Percentiles rank a stretch among this genome's conserved stretches.
Evolutionary conservation across 2,888 invertebrate genomes (phyloP).

Genomic region (Automeris io): DNA sequence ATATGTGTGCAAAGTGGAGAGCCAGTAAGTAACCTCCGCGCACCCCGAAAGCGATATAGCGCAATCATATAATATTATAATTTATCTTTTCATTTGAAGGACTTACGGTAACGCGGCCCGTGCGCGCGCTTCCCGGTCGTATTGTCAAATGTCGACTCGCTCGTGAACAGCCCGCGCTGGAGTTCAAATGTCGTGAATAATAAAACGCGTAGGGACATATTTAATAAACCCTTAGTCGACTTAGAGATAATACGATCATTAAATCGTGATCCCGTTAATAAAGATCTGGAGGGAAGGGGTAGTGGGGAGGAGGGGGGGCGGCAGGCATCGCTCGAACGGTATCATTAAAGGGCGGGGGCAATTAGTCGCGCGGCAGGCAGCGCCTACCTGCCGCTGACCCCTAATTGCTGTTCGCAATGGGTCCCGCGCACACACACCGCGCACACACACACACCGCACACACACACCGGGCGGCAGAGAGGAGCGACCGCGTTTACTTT

Average conservation of each 20-base stretch:
- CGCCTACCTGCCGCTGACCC: constrained; percentile 3
- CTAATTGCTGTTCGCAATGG: constrained; percentile 1
- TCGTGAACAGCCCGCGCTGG: too few relatives aligned
- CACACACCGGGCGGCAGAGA: too few relatives aligned
- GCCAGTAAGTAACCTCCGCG: too few relatives aligned
- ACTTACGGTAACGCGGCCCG: too few relatives aligned
- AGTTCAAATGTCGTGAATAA: too few relatives aligned
- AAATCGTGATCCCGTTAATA: neutral
- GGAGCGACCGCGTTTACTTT: neutral
- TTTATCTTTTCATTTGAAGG: too few relatives aligned
- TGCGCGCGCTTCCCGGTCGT: too few relatives aligned
- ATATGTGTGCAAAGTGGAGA: too few relatives aligned
- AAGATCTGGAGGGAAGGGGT: neutral
- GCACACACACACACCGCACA: neutral
- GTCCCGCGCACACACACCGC: constrained; percentile 1
- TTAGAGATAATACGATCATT: neutral
- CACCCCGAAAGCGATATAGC: too few relatives aligned
- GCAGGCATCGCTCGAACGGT: constrained; percentile 1
- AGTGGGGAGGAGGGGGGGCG: neutral
- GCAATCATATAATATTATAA: too few relatives aligned
- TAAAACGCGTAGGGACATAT: neutral
- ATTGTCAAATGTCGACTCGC: too few relatives aligned
- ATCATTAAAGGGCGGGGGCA: constrained; percentile 1
- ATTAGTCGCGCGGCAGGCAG: constrained; percentile 1
- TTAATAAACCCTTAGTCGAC: neutral